phyloP scores from a whole-genome alignment of 1,140 invertebrate genomes.

The Caenorhabditis remanei region DNA sequence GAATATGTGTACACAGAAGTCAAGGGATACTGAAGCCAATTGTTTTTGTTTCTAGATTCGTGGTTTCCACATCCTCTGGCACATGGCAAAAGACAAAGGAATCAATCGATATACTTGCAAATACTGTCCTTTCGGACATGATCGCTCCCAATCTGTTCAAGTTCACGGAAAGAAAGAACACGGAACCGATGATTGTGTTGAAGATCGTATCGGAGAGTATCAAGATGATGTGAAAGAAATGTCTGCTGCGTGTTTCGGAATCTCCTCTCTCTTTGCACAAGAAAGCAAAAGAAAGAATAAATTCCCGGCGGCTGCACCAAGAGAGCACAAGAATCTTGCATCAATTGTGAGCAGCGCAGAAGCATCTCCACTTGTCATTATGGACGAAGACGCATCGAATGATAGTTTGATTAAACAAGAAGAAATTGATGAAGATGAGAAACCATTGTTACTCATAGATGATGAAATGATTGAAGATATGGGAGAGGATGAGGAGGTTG shows the following conservation, averaged over 20 bases:
- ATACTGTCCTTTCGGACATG: conserved; percentile 73
- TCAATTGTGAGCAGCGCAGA: conserved; percentile 1
- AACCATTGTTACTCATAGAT: conserved; percentile 19
- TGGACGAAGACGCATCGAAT: conserved; percentile 41
- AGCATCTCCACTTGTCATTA: not conserved
- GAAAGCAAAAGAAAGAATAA: conserved; percentile 64
- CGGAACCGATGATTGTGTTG: conserved; percentile 66
- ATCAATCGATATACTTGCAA: conserved; percentile 74
- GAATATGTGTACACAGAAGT: no score
- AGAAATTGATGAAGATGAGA: conserved; percentile 26
- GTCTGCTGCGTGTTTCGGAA: conserved; percentile 75
- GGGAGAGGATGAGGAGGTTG: conserved; percentile 57
- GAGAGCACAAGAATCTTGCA: conserved; percentile 2
- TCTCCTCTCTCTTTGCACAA: conserved; percentile 69
- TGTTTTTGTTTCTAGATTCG: conserved; percentile 69
- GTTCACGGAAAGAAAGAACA: conserved; percentile 74
- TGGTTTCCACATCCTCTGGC: conserved; percentile 77
- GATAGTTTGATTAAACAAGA: not conserved
- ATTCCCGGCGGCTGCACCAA: conserved; percentile 59
- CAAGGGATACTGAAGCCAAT: no score
- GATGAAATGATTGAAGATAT: conserved; percentile 51
- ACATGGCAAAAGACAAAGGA: conserved; percentile 74
- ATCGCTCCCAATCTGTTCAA: conserved; percentile 73
- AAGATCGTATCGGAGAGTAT: conserved; percentile 72
- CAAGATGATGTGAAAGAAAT: conserved; percentile 73